Conservation (phyloP, 2,113 vertebrate genomes). For the Aplodontia rufa region DNA sequence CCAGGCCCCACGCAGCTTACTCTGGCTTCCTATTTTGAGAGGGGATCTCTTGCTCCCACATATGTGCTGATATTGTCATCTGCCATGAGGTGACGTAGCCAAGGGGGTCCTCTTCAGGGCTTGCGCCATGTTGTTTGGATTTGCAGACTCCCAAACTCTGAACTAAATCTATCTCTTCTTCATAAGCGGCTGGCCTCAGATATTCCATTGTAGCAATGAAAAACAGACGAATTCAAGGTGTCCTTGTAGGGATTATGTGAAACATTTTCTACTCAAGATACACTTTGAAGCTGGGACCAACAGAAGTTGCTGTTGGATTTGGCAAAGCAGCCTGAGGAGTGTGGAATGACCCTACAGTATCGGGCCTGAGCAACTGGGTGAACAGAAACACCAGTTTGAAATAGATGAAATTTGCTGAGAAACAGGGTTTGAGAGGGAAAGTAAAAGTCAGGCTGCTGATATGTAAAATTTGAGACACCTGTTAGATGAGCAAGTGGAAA, state of each 20-base stretch:
- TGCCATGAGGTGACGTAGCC: not conserved
- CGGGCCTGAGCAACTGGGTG: not conserved
- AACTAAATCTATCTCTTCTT: not conserved
- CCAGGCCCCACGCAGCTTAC: not conserved
- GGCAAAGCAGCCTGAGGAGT: not conserved
- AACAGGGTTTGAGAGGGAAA: not conserved
- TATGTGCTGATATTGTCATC: not conserved
- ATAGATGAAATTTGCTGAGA: not conserved
- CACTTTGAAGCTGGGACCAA: not conserved
- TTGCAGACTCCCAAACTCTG: not conserved
- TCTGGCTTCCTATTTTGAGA: not conserved
- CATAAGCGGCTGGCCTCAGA: not conserved
- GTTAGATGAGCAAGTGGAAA: not conserved
- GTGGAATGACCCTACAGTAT: not conserved
- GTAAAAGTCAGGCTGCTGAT: not conserved
- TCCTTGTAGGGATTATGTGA: not conserved
- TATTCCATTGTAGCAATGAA: not conserved
- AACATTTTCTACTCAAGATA: not conserved
- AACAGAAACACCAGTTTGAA: not conserved
- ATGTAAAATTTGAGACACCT: not conserved
- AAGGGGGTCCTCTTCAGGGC: not conserved
- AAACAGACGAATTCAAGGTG: not conserved
- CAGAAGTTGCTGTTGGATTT: not conserved
- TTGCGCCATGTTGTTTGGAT: not conserved
- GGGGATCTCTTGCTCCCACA: not conserved